Evolutionary conservation across 1,140 invertebrate genomes (phyloP).

Genomic region (Anastrepha obliqua): DNA sequence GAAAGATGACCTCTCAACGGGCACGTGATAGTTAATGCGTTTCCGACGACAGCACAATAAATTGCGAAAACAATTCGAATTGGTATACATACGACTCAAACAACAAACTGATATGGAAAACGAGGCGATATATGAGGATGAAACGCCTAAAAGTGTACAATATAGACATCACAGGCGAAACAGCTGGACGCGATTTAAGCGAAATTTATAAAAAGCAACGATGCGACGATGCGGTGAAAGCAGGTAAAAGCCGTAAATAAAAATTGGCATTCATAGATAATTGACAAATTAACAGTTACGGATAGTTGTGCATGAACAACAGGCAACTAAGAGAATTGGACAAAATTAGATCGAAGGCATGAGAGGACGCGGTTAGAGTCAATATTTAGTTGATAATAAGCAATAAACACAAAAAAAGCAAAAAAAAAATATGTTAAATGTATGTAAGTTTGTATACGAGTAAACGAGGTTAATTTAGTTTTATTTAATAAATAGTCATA

Average conservation of each 20-base stretch:
- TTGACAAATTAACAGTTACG: not conserved
- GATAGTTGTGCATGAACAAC: not conserved
- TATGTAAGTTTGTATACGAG: slow-evolving; percentile 37
- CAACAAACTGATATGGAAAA: slow-evolving; percentile 25
- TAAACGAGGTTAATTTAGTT: not conserved
- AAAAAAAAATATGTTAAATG: slow-evolving; percentile 41
- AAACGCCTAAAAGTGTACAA: slow-evolving; percentile 46
- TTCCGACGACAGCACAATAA: slow-evolving; percentile 70
- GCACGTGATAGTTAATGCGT: slow-evolving; percentile 68
- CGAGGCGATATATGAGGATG: not conserved
- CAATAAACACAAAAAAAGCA: not conserved
- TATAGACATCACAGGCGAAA: slow-evolving; percentile 51
- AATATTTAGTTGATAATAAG: slow-evolving; percentile 25
- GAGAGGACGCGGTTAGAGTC: not conserved
- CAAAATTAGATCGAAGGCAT: not conserved
- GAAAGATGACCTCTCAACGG: slow-evolving; percentile 86
- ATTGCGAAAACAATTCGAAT: slow-evolving; percentile 72
- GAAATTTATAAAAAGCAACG: not conserved
- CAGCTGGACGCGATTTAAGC: slow-evolving; percentile 33
- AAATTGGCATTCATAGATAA: not conserved
- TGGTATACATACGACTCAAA: slow-evolving; percentile 57
- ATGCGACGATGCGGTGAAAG: not conserved
- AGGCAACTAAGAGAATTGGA: not conserved
- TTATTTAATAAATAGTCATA: too few species aligned
- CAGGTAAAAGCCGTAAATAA: too few species aligned